Conservation (phyloP, 1,140 invertebrate species). For the Atta texana region DNA sequence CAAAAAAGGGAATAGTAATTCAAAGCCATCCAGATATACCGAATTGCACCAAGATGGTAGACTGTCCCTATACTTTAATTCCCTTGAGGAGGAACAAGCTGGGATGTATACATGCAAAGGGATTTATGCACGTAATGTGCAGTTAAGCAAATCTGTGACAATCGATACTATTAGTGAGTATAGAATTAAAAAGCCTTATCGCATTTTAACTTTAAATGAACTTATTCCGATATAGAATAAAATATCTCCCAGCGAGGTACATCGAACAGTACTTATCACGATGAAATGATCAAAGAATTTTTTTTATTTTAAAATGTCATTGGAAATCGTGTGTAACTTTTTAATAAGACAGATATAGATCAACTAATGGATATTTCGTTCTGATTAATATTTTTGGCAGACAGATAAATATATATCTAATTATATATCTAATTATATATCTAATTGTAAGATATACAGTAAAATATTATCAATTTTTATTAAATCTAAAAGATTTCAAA, state of each 20-base stretch:
- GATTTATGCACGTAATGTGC: slow-evolving; percentile 90
- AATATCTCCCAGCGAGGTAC: background rate
- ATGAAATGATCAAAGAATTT: background rate
- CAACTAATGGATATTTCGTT: background rate
- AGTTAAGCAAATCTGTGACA: slow-evolving; percentile 88
- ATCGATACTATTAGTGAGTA: slow-evolving; percentile 91
- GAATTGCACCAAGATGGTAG: slow-evolving; percentile 88
- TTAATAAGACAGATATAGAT: background rate
- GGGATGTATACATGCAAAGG: slow-evolving; percentile 94
- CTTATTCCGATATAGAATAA: slow-evolving; percentile 12
- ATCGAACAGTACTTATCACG: background rate
- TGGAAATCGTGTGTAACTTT: background rate
- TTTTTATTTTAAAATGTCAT: slow-evolving; percentile 11
- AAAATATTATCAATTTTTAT: background rate
- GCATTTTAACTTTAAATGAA: background rate
- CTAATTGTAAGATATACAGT: too few relatives aligned
- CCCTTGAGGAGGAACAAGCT: slow-evolving; percentile 91
- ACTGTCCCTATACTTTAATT: slow-evolving; percentile 91
- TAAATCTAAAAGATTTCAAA: background rate
- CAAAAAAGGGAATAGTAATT: slow-evolving; percentile 74
- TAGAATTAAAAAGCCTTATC: background rate
- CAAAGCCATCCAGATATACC: slow-evolving; percentile 89
- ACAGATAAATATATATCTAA: too few relatives aligned
- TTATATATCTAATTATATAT: too few relatives aligned
- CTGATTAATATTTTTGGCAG: background rate